phyloP scores from a whole-genome alignment of 2,888 invertebrate species.

The Anaspis maculata region DNA sequence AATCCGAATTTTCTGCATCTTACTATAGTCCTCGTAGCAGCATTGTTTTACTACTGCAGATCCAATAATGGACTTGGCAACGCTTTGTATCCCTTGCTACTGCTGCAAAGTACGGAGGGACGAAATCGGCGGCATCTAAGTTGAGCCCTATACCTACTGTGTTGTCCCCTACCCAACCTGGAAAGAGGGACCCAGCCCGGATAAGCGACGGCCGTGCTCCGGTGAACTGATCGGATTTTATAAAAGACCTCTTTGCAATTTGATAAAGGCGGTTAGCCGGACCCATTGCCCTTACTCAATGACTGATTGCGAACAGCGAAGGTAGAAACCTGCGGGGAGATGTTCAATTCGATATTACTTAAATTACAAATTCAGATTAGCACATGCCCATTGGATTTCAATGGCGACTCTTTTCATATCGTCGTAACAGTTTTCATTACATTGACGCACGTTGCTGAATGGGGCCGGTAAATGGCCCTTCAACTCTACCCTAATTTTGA shows the following conservation, averaged over 20 bases:
- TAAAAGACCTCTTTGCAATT: conserved; percentile 40
- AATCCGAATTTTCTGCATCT: too few species aligned
- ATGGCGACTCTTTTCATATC: conserved; percentile 8
- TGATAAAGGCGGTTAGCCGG: conserved; percentile 39
- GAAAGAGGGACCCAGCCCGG: conserved; percentile 16
- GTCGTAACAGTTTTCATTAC: conserved; percentile 10
- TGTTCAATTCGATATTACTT: conserved; percentile 32
- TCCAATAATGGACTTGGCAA: too few species aligned
- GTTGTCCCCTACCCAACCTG: background rate
- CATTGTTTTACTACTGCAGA: too few species aligned
- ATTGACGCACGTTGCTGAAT: too few species aligned
- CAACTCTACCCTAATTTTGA: too few species aligned
- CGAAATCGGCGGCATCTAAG: too few species aligned
- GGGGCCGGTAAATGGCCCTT: too few species aligned
- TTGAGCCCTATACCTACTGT: background rate
- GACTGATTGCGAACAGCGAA: conserved; percentile 32
- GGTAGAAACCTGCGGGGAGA: conserved; percentile 21
- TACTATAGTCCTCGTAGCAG: too few species aligned
- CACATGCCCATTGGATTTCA: conserved; percentile 21
- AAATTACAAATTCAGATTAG: conserved; percentile 35
- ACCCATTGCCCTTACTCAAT: conserved; percentile 32
- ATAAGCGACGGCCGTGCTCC: conserved; percentile 35
- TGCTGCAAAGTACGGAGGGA: too few species aligned
- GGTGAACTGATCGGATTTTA: conserved; percentile 39
- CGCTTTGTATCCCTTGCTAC: too few species aligned